These are phyloP conservation scores for Seriola dumerili DNA, from an alignment of 2,113 vertebrate genomes.

Conservation along the genomic window DNA sequence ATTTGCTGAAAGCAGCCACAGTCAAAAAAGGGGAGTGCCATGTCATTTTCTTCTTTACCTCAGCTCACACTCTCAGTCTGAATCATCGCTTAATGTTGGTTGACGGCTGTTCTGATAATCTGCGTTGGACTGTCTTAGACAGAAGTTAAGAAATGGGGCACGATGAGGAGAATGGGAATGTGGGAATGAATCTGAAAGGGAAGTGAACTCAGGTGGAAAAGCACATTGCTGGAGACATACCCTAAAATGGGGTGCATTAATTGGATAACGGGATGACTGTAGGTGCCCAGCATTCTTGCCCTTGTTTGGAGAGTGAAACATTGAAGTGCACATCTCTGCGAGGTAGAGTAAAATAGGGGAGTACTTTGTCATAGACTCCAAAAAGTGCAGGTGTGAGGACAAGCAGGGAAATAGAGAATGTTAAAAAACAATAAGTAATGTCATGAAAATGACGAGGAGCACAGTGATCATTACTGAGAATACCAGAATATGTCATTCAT, in stretches of 20 bases:
- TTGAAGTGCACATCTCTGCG: conserved; percentile 40
- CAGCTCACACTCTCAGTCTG: background rate
- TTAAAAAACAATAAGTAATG: background rate
- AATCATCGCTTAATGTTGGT: background rate
- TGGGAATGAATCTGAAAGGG: conserved; percentile 35
- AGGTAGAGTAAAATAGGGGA: background rate
- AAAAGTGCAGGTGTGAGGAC: background rate
- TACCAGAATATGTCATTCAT: background rate
- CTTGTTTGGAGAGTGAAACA: conserved; percentile 68
- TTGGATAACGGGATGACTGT: conserved; percentile 63
- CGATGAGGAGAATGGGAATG: conserved; percentile 31
- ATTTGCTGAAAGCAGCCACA: background rate
- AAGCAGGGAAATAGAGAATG: background rate
- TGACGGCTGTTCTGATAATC: conserved; percentile 24
- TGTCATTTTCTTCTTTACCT: background rate
- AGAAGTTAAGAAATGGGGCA: conserved; percentile 28
- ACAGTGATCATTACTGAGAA: too few relatives aligned
- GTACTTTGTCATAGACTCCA: background rate
- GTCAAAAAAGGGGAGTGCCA: background rate
- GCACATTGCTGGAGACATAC: conserved; percentile 48
- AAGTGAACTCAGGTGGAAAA: conserved; percentile 73
- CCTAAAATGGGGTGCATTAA: conserved; percentile 69
- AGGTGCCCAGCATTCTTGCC: conserved; percentile 60
- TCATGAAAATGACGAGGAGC: too few relatives aligned
- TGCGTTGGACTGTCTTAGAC: conserved; percentile 13